Base-by-base conservation (phyloP, 2,113 vertebrate genomes). In the Lethenteron reissneri region DNA sequence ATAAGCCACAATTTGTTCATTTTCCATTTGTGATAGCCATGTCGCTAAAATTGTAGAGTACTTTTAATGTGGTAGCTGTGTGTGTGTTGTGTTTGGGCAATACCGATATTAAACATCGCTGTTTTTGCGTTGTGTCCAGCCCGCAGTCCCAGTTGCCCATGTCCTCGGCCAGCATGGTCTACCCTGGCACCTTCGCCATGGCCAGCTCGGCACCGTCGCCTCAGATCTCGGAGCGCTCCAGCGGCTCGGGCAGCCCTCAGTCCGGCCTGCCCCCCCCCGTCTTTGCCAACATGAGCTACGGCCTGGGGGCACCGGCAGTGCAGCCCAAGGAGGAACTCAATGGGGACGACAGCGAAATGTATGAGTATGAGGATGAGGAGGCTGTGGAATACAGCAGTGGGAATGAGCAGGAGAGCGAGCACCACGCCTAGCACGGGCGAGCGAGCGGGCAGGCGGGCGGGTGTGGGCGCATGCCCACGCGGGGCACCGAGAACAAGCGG, bases 151-250 rank as follows among this genome's bases (percentile, higher is more conserved):
- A n/a, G 25, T 17, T 68, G n/a, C 64, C 64, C 64, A 68, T 68
- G 64, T 68, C 64, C 9, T n/a, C 64, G n/a, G n/a, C 64, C 64
- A 68, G 64, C 64, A 8, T 68, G 64, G n/a, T 25, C 64, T 68
- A 68, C 64, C 25, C 64, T 8, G 64, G 64, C 9, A 11, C 64
- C 64, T 68, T 17, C 64, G 25, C n/a, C 64, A 17, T 68, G 64
- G 64, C 64, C n/a, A 68, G 64, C 64, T 25, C n/a, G 64, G 64
- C n/a, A n/a, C 64, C 64, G n/a, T 68, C 64, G n/a, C 64, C 64
- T 17, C 64, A 25, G n/a, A n/a, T 68, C 64, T 68, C 64, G 11
- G 64, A 68, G 64, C 64, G 64, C n/a, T 68, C 64, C 64, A 68
- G 64, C 25, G 64, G 64, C 8, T 68, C 64, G 3, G 64, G 64